Base-by-base conservation (phyloP, 35 echinoderm and acorn worm species). In the Apostichopus californicus region DNA sequence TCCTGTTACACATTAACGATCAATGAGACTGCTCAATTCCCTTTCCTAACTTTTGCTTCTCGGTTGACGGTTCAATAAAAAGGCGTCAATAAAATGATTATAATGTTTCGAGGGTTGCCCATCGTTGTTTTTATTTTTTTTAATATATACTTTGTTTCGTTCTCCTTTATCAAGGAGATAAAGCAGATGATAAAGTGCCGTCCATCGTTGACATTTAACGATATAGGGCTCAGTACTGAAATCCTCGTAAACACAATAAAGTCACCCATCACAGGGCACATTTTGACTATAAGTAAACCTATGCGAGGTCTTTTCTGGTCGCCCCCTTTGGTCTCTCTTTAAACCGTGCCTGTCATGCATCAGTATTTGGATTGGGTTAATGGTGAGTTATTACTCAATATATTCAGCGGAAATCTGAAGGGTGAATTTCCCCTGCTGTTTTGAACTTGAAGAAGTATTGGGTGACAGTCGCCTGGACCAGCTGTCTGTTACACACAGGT, bases 281-380 rank as follows among this genome's bases (percentile, higher is more conserved):
- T 75, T 75, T 18, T n/a, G 20, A 75, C n/a, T 9, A 61, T 61
- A 61, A 61, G 71, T 75, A 75, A 75, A 75, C 6, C 17, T 75
- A 5, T 75, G 15, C 71, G 6, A 7, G 71, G 71, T n/a, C 81
- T 59, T 85, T 15, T 58, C 57, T 7, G 81, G 63, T 85, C 20
- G 81, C 81, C 71, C 71, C 71, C 71, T 75, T 5, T 61, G 64
- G 71, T 75, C 17, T 75, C 71, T 75, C 71, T 75, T n/a, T 75
- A 18, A 75, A 22, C 21, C 21, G 17, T 75, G 71, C 21, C 81
- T 85, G 81, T 85, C 81, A 85, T 58, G 34, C 34, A 58, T 85
- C 81, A 85, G 81, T 58, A 85, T 85, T 85, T 85, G 78, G 81
- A 85, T 85, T 85, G 21, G 55, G 55, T 55, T 58, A 85, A 85